Base-by-base conservation (phyloP, 2,888 invertebrate genomes). In the Ryuthela nishihirai region DNA sequence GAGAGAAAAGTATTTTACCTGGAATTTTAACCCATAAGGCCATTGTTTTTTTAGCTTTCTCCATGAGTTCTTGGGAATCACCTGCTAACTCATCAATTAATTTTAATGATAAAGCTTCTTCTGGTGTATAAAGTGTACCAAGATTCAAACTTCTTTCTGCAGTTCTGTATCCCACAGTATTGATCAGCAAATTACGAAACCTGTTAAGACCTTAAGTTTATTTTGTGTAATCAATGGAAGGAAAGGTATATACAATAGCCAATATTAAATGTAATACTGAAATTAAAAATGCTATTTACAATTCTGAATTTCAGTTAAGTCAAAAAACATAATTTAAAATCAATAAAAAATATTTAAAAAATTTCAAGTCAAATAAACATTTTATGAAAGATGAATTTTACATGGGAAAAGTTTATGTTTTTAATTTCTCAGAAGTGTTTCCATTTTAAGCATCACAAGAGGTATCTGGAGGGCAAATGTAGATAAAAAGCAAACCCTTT, bases 1-100 rank as follows among this genome's bases (percentile, higher is more conserved):
- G 15, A 10, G 10, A 12, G 20, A 39, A n/a, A 17, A 23, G 7
- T 15, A 24, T 38, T 17, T 17, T 24, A 59, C 58, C 52, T 34
- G 58, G 58, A 43, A 59, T 43, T 43, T 59, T 59, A 21, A 59
- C 15, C 53, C 52, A 59, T 48, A 32, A 45, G 5, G 46, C 53
- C 47, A 59, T 32, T 38, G 46, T 39, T 4, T 41, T 25, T 25
- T 59, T 25, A 10, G 43, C 42, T 39, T 47, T 52, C 9, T 42
- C 12, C 6, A 25, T 12, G 10, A 59, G 36, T 26, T 59, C 58
- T 15, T 49, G 20, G n/a, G 48, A 39, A 1, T 49, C 47, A 12
- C 47, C 58, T 5, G 50, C 58, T 29, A 59, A 34, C 12, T 59
- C 58, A 43, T 59, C 36, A 10, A 59, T 53, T 12, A 59, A 20